Conservation (phyloP, 2,797 vertebrate genomes). For the Cygnus olor region DNA sequence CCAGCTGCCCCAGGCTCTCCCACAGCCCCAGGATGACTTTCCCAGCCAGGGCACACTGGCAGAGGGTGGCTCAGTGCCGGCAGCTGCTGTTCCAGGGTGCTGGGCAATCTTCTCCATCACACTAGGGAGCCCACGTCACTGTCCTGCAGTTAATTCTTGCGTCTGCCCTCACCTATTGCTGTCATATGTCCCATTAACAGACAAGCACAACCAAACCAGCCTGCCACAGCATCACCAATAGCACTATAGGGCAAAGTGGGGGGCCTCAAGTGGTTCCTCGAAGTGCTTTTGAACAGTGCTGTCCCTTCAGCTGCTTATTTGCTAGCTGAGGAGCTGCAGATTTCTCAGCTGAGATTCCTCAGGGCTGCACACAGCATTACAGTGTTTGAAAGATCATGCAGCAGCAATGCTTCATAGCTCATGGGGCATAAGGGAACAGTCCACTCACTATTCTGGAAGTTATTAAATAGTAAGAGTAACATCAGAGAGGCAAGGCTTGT, state of each 20-base stretch:
- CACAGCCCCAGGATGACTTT: accelerated
- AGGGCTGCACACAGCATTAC: background rate
- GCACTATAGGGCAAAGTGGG: background rate
- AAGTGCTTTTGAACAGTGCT: background rate
- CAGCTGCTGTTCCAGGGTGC: background rate
- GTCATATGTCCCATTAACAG: background rate
- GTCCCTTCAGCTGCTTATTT: background rate
- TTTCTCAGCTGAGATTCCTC: background rate
- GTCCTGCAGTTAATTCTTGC: background rate
- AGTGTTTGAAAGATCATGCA: background rate
- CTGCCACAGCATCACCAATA: background rate
- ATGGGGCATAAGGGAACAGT: background rate
- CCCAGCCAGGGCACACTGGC: background rate
- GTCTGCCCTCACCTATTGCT: background rate
- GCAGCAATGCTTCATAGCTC: background rate
- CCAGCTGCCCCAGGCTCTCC: background rate
- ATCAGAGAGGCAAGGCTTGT: background rate
- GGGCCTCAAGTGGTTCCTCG: background rate
- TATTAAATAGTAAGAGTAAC: background rate
- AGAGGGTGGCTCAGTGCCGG: background rate
- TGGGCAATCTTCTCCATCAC: background rate
- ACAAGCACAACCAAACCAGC: background rate
- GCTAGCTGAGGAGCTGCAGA: background rate
- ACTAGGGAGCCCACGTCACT: background rate
- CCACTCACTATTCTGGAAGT: background rate